Base-by-base conservation (phyloP, 2,113 vertebrate genomes). In the Larimichthys polyactis region DNA sequence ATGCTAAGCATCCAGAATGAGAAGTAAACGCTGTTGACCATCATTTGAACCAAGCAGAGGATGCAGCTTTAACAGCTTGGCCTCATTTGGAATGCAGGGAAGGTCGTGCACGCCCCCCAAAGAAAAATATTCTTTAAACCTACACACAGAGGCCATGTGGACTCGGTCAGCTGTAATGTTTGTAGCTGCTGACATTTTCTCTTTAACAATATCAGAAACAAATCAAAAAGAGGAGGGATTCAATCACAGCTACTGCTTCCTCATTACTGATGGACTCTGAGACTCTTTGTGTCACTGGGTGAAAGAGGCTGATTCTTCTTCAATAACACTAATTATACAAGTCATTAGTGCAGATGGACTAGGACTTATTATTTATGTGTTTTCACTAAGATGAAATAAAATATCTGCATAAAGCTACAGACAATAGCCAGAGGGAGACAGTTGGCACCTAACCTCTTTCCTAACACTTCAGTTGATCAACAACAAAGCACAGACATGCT, bases 1-100 rank as follows among this genome's bases (percentile, higher is more conserved):
- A 40, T 81, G 77, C 69, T 49, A 52, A 80, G 64, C 72, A 24
- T 46, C 51, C 66, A 44, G 43, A 15, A 67, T 51, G 27, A 1
- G 54, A 14, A 63, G 32, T 52, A 40, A 51, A 66, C 17, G 43
- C 74, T 71, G 81, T 65, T 49, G 59, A 51, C 43, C 58, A 27
- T 36, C 65, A 63, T 62, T 66, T 40, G 62, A 54, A 36, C 10
- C 11, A 1, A 43, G 65, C 20, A 5, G 36, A 2, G 32, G 29
- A 65, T n/a, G 52, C 62, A 68, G 66, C 48, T n/a, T 48, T 55
- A 77, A 40, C 54, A 43, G 24, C 44, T 27, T 19, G 0, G 32
- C 57, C 48, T 71, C 17, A 32, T 62, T 36, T 73, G 20, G 55
- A 51, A 79, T 67, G 36, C 58, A 16, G 19, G 11, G 29, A 51